Conservation (phyloP, 1,140 invertebrate genomes). For the Drosophila kohkoa region DNA sequence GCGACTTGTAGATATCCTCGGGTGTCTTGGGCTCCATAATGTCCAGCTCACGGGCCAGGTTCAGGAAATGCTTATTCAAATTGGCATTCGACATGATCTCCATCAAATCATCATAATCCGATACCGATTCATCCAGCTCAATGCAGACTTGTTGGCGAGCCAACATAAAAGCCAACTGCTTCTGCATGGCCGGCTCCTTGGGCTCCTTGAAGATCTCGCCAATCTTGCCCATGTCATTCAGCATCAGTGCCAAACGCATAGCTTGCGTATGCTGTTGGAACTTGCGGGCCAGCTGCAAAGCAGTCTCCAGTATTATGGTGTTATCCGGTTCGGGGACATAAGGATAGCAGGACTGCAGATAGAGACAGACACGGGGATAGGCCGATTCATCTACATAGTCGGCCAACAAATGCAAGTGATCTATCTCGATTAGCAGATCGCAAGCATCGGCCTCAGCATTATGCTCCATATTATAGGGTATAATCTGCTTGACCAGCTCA, state of each 20-base stretch:
- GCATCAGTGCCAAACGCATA: slow-evolving; percentile 96
- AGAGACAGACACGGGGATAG: slow-evolving; percentile 97
- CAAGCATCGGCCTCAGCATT: slow-evolving; percentile 99
- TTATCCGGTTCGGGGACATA: slow-evolving; percentile 99
- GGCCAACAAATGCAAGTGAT: slow-evolving; percentile 94
- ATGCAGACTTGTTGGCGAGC: slow-evolving; percentile 97
- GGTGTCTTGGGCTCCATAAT: slow-evolving; percentile 99
- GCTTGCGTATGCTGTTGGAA: slow-evolving; percentile 98
- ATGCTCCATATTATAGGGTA: slow-evolving; percentile 99
- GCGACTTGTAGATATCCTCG: slow-evolving; percentile 99
- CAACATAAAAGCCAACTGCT: slow-evolving; percentile 98
- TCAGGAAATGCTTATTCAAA: slow-evolving; percentile 98
- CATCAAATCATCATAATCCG: slow-evolving; percentile 94
- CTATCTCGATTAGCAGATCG: slow-evolving; percentile 99
- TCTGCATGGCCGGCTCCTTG: slow-evolving; percentile 86
- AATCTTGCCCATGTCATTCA: slow-evolving; percentile 90
- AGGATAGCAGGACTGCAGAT: slow-evolving; percentile 97
- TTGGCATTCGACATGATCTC: slow-evolving; percentile 99
- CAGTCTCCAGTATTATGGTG: slow-evolving; percentile 93
- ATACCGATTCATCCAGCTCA: slow-evolving; percentile 89
- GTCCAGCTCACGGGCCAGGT: slow-evolving; percentile 98
- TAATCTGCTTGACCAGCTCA: slow-evolving; percentile 93
- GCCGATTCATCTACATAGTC: slow-evolving; percentile 97
- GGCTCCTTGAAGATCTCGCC: slow-evolving; percentile 76
- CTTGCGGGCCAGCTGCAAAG: slow-evolving; percentile 95